Conservation (phyloP, 2,113 vertebrate genomes). For the Chionis minor region DNA sequence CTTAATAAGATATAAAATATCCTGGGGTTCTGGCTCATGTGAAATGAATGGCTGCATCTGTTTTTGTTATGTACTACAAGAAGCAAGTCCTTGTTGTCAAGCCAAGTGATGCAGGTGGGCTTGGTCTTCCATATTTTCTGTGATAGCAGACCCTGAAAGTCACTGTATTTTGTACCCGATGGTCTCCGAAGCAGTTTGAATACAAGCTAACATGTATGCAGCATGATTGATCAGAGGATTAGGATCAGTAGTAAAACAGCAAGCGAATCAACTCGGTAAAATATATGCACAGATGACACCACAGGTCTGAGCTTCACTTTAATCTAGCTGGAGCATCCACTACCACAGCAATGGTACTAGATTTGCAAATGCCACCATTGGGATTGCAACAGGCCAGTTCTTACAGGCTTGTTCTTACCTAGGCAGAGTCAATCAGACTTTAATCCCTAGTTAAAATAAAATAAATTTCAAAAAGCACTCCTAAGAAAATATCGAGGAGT, state of each 20-base stretch:
- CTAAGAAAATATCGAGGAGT: neutral
- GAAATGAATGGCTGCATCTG: neutral
- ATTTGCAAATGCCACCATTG: fast-evolving
- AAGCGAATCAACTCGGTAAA: neutral
- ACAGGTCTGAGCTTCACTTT: neutral
- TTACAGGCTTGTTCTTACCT: neutral
- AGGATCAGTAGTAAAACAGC: neutral
- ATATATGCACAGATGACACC: neutral
- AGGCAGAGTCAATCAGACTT: neutral
- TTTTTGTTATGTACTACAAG: neutral
- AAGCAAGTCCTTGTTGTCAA: neutral
- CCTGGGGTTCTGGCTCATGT: neutral
- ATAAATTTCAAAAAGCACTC: fast-evolving
- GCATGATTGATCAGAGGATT: neutral
- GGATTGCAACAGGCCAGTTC: neutral
- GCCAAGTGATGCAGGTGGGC: neutral
- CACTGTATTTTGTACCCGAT: fast-evolving
- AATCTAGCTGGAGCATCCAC: neutral
- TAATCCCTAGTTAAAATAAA: neutral
- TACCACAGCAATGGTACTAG: neutral
- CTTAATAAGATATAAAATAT: neutral
- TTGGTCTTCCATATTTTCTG: neutral
- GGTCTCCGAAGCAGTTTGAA: neutral
- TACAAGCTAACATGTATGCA: neutral
- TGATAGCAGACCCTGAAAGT: neutral